phyloP scores from a whole-genome alignment of 2,113 vertebrate genomes.

The Apodemus sylvaticus region DNA sequence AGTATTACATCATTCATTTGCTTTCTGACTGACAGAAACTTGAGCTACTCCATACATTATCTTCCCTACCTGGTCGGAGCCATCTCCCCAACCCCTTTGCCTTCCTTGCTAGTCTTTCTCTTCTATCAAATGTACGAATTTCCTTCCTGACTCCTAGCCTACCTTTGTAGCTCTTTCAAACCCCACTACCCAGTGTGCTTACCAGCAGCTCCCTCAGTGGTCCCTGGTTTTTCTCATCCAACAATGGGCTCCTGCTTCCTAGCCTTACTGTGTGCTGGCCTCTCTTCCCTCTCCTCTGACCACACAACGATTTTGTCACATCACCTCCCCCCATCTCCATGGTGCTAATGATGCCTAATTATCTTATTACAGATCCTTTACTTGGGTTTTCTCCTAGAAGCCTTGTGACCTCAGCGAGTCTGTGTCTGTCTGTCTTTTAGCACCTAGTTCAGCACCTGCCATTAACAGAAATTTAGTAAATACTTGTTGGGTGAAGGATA shows the following conservation, averaged over 20 bases:
- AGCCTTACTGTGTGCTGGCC: fast-evolving
- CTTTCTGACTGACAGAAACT: not conserved
- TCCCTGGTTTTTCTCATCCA: not conserved
- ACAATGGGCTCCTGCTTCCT: not conserved
- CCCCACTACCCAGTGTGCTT: fast-evolving
- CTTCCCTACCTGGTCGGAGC: not conserved
- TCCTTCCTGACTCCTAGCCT: not conserved
- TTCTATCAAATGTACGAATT: not conserved
- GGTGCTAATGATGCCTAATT: not conserved
- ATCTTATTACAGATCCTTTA: not conserved
- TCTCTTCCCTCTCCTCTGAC: not conserved
- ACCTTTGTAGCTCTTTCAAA: too few species aligned
- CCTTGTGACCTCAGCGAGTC: not conserved
- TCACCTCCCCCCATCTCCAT: not conserved
- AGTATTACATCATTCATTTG: not conserved
- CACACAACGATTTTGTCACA: not conserved
- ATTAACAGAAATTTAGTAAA: not conserved
- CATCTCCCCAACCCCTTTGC: fast-evolving
- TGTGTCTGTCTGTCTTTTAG: not conserved
- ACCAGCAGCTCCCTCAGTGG: not conserved
- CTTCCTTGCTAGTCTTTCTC: not conserved
- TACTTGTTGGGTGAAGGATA: not conserved
- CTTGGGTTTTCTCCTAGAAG: not conserved
- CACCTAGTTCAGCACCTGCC: not conserved
- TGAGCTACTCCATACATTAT: not conserved